These are phyloP conservation scores for Polydesmus complanatus DNA, from an alignment of 2,888 invertebrate species.

Conservation along the genomic window DNA sequence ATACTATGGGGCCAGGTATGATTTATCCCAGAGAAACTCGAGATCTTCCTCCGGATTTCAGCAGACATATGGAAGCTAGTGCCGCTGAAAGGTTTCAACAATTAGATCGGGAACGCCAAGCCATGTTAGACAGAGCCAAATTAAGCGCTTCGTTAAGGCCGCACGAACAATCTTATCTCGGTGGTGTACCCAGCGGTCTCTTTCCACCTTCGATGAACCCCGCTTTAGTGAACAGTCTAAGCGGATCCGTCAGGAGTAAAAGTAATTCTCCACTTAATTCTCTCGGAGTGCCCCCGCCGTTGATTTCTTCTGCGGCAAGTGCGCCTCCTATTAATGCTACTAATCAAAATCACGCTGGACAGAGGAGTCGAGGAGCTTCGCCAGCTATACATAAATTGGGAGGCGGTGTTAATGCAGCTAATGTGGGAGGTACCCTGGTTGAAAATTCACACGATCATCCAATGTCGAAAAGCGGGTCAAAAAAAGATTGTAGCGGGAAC, in stretches of 20 bases:
- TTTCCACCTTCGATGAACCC: slow-evolving; percentile 14
- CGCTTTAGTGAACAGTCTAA: slow-evolving; percentile 1
- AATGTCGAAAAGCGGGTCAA: slow-evolving; percentile 6
- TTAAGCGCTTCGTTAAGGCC: neutral
- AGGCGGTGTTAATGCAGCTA: too few relatives aligned
- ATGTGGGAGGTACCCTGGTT: slow-evolving; percentile 2
- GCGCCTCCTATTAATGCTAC: slow-evolving; percentile 5
- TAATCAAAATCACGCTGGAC: slow-evolving; percentile 16
- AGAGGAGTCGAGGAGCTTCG: slow-evolving; percentile 18
- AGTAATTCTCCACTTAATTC: slow-evolving; percentile 18
- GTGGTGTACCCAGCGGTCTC: slow-evolving; percentile 7
- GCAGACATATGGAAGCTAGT: slow-evolving; percentile 14
- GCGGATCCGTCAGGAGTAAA: slow-evolving; percentile 12
- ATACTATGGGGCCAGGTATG: slow-evolving; percentile 16
- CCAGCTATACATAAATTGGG: slow-evolving; percentile 18
- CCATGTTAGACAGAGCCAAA: slow-evolving; percentile 8
- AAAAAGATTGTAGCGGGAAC: slow-evolving; percentile 6
- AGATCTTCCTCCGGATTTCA: slow-evolving; percentile 11
- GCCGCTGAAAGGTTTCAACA: slow-evolving; percentile 14
- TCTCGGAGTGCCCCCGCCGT: slow-evolving; percentile 16
- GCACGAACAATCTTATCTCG: slow-evolving; percentile 8
- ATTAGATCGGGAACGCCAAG: slow-evolving; percentile 17
- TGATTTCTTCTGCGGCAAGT: slow-evolving; percentile 16
- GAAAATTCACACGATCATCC: slow-evolving; percentile 14
- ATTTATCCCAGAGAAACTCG: slow-evolving; percentile 1